Evolutionary conservation across 2,888 invertebrate genomes (phyloP), one percentile per base, ranked within the genome.

Genomic region (Buathra laborator): DNA sequence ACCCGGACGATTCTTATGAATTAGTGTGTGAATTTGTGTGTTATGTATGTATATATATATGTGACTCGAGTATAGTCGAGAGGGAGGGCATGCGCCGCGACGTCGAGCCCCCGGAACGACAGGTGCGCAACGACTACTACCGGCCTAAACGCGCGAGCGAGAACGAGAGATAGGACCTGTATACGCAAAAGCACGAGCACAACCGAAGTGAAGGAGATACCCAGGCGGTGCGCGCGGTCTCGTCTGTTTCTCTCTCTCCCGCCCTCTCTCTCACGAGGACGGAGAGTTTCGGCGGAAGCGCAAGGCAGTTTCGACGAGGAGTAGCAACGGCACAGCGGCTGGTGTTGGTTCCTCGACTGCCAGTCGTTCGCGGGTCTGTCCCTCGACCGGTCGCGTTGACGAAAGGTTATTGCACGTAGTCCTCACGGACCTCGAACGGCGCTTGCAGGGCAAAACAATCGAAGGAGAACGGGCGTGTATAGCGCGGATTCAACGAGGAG

Each of bases 61-160:
- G 16, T 16, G 32, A 44, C 43, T 59, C 32, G 37, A 16, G 71
- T 14, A 44, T 29, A 71, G 44, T 66, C 32, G 46, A 44, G 53
- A 64, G 75, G 56, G 78, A 78, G 70, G 82, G 89, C 92, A 90
- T 92, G 93, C 93, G 93, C 92, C 90, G 76, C 88, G 88, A 88
- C 86, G 48, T 56, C 51, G 78, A 76, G 79, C 75, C 89, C 88
- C 87, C 89, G 87, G 89, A 89, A 91, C 90, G 92, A 91, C 93
- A 92, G 92, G 93, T 93, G 93, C 93, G 92, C 93, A 92, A 87
- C 90, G 89, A 89, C 90, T 87, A 81, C 64, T 81, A 81, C 72
- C 37, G 79, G 74, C 51, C 64, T 53, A 29, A 62, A 10, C 43
- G 66, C 62, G 68, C 29, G 81, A 81, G 74, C 70, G 51, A n/a